Conservation (phyloP, 2,113 vertebrate genomes). For the Forbesichthys papilliferus region DNA sequence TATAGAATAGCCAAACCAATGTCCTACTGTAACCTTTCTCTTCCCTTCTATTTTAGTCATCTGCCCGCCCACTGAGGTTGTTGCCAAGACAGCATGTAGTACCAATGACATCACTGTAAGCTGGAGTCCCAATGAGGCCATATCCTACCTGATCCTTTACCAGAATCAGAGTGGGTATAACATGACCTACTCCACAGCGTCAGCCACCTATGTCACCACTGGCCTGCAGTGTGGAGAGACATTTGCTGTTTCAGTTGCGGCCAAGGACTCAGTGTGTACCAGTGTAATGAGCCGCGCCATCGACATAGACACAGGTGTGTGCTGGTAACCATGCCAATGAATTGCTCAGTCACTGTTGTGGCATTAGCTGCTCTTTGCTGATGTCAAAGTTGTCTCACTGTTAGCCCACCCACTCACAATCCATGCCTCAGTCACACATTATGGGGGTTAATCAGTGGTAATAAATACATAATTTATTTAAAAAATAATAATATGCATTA, state of each 20-base stretch:
- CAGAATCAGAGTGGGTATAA: slow-evolving; percentile 12
- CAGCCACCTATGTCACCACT: slow-evolving; percentile 41
- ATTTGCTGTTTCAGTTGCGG: slow-evolving; percentile 43
- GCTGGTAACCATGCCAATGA: not conserved
- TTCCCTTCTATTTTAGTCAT: slow-evolving; percentile 60
- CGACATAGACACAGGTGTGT: slow-evolving; percentile 64
- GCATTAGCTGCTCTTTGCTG: not conserved
- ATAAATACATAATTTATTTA: not conserved
- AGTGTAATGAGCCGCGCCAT: slow-evolving; percentile 53
- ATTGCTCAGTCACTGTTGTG: not conserved
- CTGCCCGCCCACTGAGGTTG: slow-evolving; percentile 67
- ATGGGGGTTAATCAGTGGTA: too few species aligned
- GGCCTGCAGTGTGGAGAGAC: slow-evolving; percentile 61
- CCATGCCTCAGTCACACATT: too few species aligned
- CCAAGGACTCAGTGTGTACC: slow-evolving; percentile 61
- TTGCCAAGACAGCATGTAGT: slow-evolving; percentile 48
- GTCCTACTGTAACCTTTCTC: not conserved
- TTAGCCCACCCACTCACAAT: too few species aligned
- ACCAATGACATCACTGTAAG: slow-evolving; percentile 66
- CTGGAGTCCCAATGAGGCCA: slow-evolving; percentile 61
- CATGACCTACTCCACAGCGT: slow-evolving; percentile 34
- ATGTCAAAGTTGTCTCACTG: too few species aligned
- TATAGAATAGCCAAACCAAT: not conserved
- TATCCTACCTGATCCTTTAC: slow-evolving; percentile 57
- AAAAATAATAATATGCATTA: too few species aligned